Base-by-base conservation (phyloP, 2,797 vertebrate species). In the Siniperca scherzeri region DNA sequence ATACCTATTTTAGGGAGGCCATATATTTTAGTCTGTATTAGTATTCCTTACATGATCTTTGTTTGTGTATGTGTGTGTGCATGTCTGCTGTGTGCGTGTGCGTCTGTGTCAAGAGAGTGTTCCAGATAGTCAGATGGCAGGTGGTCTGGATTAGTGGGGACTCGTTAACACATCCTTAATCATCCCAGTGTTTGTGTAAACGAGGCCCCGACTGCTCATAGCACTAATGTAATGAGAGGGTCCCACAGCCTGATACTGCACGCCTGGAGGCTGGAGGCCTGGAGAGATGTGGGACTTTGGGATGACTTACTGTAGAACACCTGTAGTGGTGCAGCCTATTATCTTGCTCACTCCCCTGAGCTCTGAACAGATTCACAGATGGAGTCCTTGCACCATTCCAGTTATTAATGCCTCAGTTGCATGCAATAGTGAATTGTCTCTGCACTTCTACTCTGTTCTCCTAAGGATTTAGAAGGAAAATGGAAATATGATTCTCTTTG, bases 161-260 rank as follows among this genome's bases (percentile, higher is more conserved):
- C 85, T 93, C 88, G 82, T 94, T 94, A 95, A 93, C 93, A 94
- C 91, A 70, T 92, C 89, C 87, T 93, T 93, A 94, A 95, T 95
- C 93, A 94, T 94, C 89, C 88, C 83, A 64, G 81, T 92, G 89
- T 94, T 95, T 94, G 91, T 94, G 92, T 93, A 91, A 92, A 93
- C 33, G 70, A 77, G 84, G 79, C 85, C 91, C 90, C 91, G 81
- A 76, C 87, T 81, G 88, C 87, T 84, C 81, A 66, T 71, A 82
- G 86, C 73, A 19, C 88, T 93, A 91, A 93, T 91, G 83, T 85
- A 91, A 93, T 89, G 88, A 92, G 83, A 76, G 83, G 82, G 86
- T 83, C 86, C 80, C 78, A 60, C 67, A 81, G 88, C 76, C 83
- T 82, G 79, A 87, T 83, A 7, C 83, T 57, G 64, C 74, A 75